Evolutionary conservation across 1,140 invertebrate genomes (phyloP), one percentile per base, ranked within the genome.

Genomic region (Drosophila pachea): DNA sequence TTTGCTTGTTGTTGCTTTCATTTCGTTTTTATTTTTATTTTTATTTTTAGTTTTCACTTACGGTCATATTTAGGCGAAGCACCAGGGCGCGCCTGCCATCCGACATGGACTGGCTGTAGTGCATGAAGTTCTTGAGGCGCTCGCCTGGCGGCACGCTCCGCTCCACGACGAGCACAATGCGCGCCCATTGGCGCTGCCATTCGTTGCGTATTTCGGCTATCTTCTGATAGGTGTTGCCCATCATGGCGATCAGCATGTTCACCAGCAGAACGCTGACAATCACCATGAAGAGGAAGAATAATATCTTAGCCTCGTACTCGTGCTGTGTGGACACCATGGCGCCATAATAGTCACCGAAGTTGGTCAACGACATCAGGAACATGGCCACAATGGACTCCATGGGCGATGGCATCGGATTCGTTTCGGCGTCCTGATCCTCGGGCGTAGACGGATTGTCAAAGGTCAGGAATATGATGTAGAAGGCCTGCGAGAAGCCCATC

Each of bases 181-280:
- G 91, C 0, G 98, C 98, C 98, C 98, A 99, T 92, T 99, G 98
- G 91, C 98, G 91, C 91, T 99, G 97, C 97, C 97, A 99, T 89
- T 99, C 98, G 89, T 99, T 99, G 76, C 97, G 93, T 4, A 97
- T 98, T 90, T 98, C 97, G 4, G 97, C 97, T 74, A 99, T 99
- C 90, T 97, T 97, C 90, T 98, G 97, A 90, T 99, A 99, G 16
- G 98, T 99, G 89, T 99, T 98, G 2, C 98, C 98, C 98, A 99
- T 99, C 98, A 99, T 99, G 76, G 98, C 98, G 83, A 99, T 99
- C 87, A 99, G 92, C 96, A 99, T 97, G 92, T 99, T 99, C 11
- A 99, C 95, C 59, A 99, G 91, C 7, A 99, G 90, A 73, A 99
- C 95, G 0, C 96, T 96, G 16, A 99, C 98, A 78, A 99, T 95